Base-by-base conservation (phyloP, 2,797 vertebrate genomes). In the Alosa sapidissima region DNA sequence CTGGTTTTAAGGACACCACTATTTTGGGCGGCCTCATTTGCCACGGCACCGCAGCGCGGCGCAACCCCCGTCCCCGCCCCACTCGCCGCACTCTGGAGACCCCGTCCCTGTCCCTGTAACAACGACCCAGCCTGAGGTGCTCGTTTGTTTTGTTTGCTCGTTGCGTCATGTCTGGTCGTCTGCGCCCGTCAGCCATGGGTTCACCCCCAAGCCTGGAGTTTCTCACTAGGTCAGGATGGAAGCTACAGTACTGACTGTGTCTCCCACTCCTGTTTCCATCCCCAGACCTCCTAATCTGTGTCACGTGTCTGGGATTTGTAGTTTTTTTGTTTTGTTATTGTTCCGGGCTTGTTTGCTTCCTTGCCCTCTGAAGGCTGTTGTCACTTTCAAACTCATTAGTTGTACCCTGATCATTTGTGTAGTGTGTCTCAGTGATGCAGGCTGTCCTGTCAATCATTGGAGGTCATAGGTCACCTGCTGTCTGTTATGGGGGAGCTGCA, bases 1-100 rank as follows among this genome's bases (percentile, higher is more conserved):
- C 51, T 81, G 68, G 13, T 82, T 81, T 81, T 84, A 85, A 81
- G 58, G 75, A 83, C 58, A 6, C 16, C 7, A 47, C 52, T 86
- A 78, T 87, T 84, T 81, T 36, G 19, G 72, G 36, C 72, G 41
- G 72, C 72, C 72, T 78, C 10, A 8, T 47, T 45, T 78, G 41
- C 13, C 72, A 47, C 16, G 28, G 11, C 68, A 6, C 36, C 6
- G 16, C 72, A 45, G 10, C 2, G 1, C 65, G 21, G 55, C 65
- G 2, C 28, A 68, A 0, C 72, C 11, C 36, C 72, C 41, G 1
- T 7, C 65, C 33, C 68, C 36, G 0, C 2, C 36, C 41, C 72
- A 19, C 14, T 16, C 11, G 10, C 28, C 54, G 3, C 54, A 60
- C 58, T 21, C 58, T 60, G n/a, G 58, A 62, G 58, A 62, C 19